Percentiles rank a stretch among this genome's conserved stretches.
phyloP scores from a whole-genome alignment of 1,140 invertebrate species.

The Parapsyche elsis region DNA sequence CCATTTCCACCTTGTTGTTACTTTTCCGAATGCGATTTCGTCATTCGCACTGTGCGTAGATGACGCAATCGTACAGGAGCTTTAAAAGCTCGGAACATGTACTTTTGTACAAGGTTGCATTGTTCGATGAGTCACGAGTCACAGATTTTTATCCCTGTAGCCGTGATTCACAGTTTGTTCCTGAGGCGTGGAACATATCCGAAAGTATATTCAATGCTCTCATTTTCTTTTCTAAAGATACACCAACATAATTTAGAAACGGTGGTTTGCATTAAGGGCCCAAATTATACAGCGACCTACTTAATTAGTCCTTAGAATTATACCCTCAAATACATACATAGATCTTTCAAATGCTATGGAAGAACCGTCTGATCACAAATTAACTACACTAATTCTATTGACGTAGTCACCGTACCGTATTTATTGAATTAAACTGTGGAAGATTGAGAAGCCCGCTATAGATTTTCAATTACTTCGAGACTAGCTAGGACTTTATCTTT shows the following conservation, averaged over 20 bases:
- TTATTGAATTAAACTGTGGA: not conserved
- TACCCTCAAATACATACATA: no score
- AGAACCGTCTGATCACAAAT: no score
- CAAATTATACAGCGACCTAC: not conserved
- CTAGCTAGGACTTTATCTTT: not conserved
- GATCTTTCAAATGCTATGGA: no score
- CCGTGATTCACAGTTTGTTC: no score
- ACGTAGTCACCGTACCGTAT: not conserved
- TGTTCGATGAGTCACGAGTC: constrained; percentile 7
- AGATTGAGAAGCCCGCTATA: not conserved
- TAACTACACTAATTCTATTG: no score
- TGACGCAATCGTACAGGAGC: not conserved
- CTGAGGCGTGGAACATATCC: no score
- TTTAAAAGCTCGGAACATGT: not conserved
- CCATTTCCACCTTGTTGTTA: no score
- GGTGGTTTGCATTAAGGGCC: not conserved
- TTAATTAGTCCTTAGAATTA: not conserved
- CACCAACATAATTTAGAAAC: not conserved
- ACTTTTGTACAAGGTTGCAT: not conserved
- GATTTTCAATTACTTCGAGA: not conserved
- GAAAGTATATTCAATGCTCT: no score
- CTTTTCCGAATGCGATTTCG: no score
- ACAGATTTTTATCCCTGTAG: not conserved
- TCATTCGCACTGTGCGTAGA: not conserved
- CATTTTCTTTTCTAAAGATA: no score